Evolutionary conservation across 92 coral and sea anemone genomes (phyloP).

Genomic region (Heliopora coerulea): DNA sequence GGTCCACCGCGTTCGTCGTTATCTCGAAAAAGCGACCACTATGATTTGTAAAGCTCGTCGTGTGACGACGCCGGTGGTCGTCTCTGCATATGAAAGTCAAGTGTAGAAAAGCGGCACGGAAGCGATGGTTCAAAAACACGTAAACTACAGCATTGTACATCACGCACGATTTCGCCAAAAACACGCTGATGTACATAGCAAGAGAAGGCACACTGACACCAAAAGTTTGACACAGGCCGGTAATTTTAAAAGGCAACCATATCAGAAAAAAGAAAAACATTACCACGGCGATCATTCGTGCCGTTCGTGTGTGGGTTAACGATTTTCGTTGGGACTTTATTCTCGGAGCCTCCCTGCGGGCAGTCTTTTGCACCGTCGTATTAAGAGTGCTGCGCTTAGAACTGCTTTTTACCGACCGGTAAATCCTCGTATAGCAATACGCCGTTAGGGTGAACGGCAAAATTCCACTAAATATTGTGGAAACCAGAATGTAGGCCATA

Average conservation of each 20-base stretch:
- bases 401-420: slow-evolving; percentile 70
- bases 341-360: slow-evolving; percentile 43
- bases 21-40: slow-evolving; percentile 1
- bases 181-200: slow-evolving; percentile 75
- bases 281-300: slow-evolving; percentile 81
- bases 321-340: slow-evolving; percentile 59
- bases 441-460: slow-evolving; percentile 71
- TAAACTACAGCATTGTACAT: slow-evolving; percentile 90
- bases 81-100: slow-evolving; percentile 34
- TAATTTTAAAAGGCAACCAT: slow-evolving; percentile 83
- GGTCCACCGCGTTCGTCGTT: neutral
- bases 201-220: slow-evolving; percentile 53
- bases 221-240: slow-evolving; percentile 70
- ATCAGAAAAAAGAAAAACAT: slow-evolving; percentile 87
- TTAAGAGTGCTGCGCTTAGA: slow-evolving; percentile 65
- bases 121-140: slow-evolving; percentile 84
- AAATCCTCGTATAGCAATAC: slow-evolving; percentile 81
- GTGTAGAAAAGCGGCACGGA: slow-evolving; percentile 75
- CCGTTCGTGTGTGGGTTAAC: slow-evolving; percentile 82
- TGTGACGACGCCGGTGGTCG: neutral
- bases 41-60: slow-evolving; percentile 12
- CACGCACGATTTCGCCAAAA: slow-evolving; percentile 93
- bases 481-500: slow-evolving; percentile 70
- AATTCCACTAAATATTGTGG: slow-evolving; percentile 64
- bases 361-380: slow-evolving; percentile 39